Evolutionary conservation across 2,113 vertebrate species (phyloP), one percentile per base, ranked within the genome.

Genomic region (Poeciliopsis prolifica): DNA sequence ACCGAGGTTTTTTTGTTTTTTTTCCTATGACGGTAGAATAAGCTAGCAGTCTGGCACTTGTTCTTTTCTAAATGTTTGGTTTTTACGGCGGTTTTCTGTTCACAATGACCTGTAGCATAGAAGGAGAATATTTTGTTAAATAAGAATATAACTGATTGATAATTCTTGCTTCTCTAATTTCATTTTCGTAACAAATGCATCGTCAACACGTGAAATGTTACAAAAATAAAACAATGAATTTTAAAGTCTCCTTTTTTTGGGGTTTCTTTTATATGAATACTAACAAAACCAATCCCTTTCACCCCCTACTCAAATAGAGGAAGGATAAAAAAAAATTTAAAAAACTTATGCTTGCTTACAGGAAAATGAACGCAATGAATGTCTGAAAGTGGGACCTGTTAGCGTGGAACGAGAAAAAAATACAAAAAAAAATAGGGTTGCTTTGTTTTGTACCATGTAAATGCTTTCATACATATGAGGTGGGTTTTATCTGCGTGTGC

Each of bases 41-140:
- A 91, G 91, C 87, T 87, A 87, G 88, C 88, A 92, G 90, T 85
- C 77, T 77, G 87, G 89, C 85, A 89, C 87, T 93, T 92, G 63
- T 89, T 90, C 54, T 77, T 74, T 72, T 87, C 75, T 70, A 76
- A 44, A 40, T 83, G 82, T 31, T 9, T 71, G 42, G 30, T 89
- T 85, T 88, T 77, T 79, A 82, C 86, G 74, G 71, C 79, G 68
- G 87, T 91, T 91, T 86, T 65, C 76, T 79, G 86, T 76, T 84
- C 85, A 58, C 67, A 15, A 84, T 0, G 75, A 88, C 86, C 85
- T 30, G 88, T 93, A 93, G 92, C 84, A 84, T 92, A 90, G 92
- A 74, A 83, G 81, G 80, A 89, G 35, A 37, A 84, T 84, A 79
- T 91, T 92, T 90, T 91, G 81, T 86, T 81, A 64, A 86, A 58